Evolutionary conservation across 64 coral and sea anemone genomes (phyloP).

Genomic region (Platygyra sinensis): DNA sequence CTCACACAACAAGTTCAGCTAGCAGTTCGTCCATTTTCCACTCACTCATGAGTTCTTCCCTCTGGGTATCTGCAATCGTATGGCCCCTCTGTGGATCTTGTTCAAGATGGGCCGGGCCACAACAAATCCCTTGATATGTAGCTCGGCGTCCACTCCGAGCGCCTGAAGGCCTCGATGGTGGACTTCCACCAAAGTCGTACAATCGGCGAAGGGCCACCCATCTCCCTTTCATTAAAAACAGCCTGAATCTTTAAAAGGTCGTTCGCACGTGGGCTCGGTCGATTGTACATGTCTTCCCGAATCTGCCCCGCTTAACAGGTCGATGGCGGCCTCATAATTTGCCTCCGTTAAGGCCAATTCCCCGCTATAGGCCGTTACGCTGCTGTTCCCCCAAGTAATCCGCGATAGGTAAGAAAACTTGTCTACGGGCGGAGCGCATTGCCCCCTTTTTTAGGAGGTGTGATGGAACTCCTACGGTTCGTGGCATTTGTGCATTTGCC

Average conservation of each 20-base stretch:
- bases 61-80: conserved; percentile 33
- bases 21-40: conserved; percentile 44
- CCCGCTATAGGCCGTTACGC: conserved; percentile 44
- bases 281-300: conserved; percentile 20
- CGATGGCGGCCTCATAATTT: conserved; percentile 47
- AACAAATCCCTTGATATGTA: conserved; percentile 39
- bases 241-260: conserved; percentile 18
- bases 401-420: conserved; percentile 52
- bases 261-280: conserved; percentile 38
- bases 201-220: background rate
- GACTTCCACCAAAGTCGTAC: conserved; percentile 15
- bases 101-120: conserved; percentile 29
- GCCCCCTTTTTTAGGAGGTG: too few relatives aligned
- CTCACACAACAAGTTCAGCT: conserved; percentile 29
- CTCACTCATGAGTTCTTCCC: conserved; percentile 16
- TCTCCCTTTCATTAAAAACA: conserved; percentile 33
- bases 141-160: conserved; percentile 9
- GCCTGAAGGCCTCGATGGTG: conserved; percentile 29
- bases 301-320: conserved; percentile 20
- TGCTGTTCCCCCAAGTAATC: conserved; percentile 7
- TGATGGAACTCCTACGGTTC: too few relatives aligned
- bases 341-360: conserved; percentile 45
- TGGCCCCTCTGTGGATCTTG: conserved; percentile 37
- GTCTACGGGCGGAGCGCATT: conserved; percentile 34
- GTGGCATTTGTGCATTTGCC: too few relatives aligned